phyloP scores from a whole-genome alignment of 1,140 invertebrate species.

The Ips typographus region DNA sequence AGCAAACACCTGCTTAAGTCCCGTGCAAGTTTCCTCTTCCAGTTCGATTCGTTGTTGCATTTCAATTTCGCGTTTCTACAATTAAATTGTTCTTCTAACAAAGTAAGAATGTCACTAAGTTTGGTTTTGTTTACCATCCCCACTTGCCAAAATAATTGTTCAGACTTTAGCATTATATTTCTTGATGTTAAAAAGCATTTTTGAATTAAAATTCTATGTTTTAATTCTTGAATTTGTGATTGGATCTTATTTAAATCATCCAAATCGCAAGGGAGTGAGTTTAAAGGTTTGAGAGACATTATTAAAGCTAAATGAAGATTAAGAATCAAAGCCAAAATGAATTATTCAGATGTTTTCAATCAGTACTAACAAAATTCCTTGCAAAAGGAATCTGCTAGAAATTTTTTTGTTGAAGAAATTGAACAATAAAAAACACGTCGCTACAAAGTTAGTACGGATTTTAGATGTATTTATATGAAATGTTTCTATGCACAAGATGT shows the following conservation, averaged over 20 bases:
- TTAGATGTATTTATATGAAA: too few relatives aligned
- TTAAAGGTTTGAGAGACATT: too few relatives aligned
- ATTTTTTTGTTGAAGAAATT: too few relatives aligned
- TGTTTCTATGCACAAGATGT: too few relatives aligned
- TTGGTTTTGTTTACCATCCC: too few relatives aligned
- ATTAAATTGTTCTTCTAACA: constrained; percentile 1
- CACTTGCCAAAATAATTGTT: constrained; percentile 7
- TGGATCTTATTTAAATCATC: neutral
- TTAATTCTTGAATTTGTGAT: neutral
- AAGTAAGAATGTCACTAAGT: neutral
- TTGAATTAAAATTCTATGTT: neutral
- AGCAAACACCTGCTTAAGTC: constrained; percentile 81
- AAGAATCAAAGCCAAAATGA: too few relatives aligned
- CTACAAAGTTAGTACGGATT: too few relatives aligned
- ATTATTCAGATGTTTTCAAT: too few relatives aligned
- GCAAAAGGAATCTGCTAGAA: too few relatives aligned
- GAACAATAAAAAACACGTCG: too few relatives aligned
- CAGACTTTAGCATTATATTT: neutral
- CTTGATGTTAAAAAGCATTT: neutral
- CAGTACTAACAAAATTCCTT: too few relatives aligned
- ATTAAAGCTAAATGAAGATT: too few relatives aligned
- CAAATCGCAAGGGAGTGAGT: neutral
- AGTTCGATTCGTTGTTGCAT: constrained; percentile 84
- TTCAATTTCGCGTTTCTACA: constrained; percentile 68
- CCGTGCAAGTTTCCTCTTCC: constrained; percentile 85